These are phyloP conservation scores for Pangasius krempfi DNA, from an alignment of 2,797 vertebrate genomes.

Conservation along the genomic window DNA sequence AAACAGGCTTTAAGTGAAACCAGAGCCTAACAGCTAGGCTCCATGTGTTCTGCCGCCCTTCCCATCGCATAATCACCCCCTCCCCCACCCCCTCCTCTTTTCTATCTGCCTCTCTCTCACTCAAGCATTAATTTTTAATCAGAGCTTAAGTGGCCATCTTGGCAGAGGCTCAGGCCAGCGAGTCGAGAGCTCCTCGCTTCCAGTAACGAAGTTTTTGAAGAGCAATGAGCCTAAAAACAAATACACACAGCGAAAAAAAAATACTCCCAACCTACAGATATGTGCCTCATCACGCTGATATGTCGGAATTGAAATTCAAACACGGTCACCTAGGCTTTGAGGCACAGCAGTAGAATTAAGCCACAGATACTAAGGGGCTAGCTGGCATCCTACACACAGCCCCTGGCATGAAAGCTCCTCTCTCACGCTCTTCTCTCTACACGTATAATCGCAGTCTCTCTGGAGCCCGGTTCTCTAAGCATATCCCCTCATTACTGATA, in stretches of 20 bases:
- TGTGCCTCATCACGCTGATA: constrained; percentile 35
- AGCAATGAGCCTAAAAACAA: constrained; percentile 75
- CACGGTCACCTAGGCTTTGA: constrained; percentile 67
- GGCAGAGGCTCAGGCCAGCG: constrained; percentile 72
- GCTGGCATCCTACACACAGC: constrained; percentile 37
- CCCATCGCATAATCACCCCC: constrained; percentile 34
- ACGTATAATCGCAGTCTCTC: constrained; percentile 23
- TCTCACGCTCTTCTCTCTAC: constrained; percentile 8
- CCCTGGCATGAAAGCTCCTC: not conserved
- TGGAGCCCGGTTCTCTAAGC: constrained; percentile 3
- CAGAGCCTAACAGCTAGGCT: constrained; percentile 72
- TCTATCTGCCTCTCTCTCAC: constrained; percentile 59
- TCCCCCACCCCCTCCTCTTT: constrained; percentile 29
- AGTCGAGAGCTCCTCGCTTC: constrained; percentile 77
- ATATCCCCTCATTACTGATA: constrained; percentile 44
- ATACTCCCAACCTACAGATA: not conserved
- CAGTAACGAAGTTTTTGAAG: constrained; percentile 78
- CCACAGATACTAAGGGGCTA: constrained; percentile 31
- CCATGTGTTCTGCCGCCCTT: constrained; percentile 53
- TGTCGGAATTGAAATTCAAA: constrained; percentile 71
- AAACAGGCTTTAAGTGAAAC: constrained; percentile 64
- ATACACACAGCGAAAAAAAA: constrained; percentile 59
- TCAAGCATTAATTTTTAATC: constrained; percentile 83
- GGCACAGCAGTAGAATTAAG: constrained; percentile 40
- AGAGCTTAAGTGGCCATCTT: constrained; percentile 81